Evolutionary conservation across 2,888 invertebrate genomes (phyloP), one percentile per base, ranked within the genome.

Genomic region (Teleogryllus oceanicus): DNA sequence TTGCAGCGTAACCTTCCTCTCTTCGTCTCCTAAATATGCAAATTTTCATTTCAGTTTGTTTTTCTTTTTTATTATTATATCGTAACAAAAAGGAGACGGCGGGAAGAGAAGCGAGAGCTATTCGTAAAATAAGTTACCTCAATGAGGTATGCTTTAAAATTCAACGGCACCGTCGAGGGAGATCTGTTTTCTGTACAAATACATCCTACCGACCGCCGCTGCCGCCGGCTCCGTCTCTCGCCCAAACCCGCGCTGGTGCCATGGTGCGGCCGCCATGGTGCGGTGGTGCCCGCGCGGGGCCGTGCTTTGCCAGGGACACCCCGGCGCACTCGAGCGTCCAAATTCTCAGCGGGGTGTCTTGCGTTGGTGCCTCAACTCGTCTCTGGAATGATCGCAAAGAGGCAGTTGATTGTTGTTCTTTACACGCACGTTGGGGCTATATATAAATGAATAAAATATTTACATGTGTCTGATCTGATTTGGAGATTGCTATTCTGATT

Each of bases 21-120:
- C 80, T 75, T 77, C 78, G 76, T 77, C 76, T 80, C 81, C 82
- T 81, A 81, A 81, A 80, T 82, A 82, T 82, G 82, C 82, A 82
- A 82, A 82, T 82, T 82, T 80, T 81, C 81, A 81, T 82, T 80
- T 80, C 81, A 80, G 81, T 82, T 82, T 82, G 80, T 81, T 81
- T 81, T 81, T 80, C 75, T 82, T 82, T 78, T 76, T 74, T 75
- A 18, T 76, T 78, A 81, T 80, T 78, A 82, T 82, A 80, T 80
- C 81, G 81, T 82, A 82, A 80, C 79, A 78, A 81, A 81, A 81
- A 81, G 80, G 81, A 37, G 37, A 37, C 37, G 37, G 37, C 37
- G 37, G 37, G 37, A 81, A 81, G 80, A 80, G 50, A 78, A 62
- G 62, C 62, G 62, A 78, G 62, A 81, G 78, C 79, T 80, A 79